phyloP scores from a whole-genome alignment of 1,140 invertebrate species.

The Aethina tumida region DNA sequence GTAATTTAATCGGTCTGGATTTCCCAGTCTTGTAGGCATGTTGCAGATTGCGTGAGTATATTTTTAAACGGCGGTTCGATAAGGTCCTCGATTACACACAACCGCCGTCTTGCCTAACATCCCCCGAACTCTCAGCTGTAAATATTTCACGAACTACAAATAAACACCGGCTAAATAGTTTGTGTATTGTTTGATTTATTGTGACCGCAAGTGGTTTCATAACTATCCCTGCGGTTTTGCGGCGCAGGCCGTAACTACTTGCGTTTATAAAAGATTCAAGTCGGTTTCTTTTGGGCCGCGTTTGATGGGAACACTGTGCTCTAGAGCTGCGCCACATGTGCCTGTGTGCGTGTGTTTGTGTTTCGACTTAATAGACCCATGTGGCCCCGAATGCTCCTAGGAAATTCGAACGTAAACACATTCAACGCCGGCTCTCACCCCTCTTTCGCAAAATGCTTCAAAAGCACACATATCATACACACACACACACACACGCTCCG shows the following conservation, averaged over 20 bases:
- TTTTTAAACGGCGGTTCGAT: no score
- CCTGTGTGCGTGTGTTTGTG: constrained; percentile 1
- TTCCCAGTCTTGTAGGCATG: no score
- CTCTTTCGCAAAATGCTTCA: constrained; percentile 4
- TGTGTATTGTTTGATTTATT: constrained; percentile 13
- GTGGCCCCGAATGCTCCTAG: constrained; percentile 2
- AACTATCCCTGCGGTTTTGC: constrained; percentile 11
- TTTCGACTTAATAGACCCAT: constrained; percentile 9
- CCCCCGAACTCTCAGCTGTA: no score
- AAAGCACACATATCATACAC: constrained; percentile 5
- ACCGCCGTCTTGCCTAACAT: no score
- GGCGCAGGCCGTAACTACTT: constrained; percentile 5
- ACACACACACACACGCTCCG: background rate
- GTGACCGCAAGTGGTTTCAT: constrained; percentile 9
- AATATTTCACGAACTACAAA: no score
- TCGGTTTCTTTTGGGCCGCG: constrained; percentile 5
- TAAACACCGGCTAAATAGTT: no score
- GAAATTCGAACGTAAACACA: no score
- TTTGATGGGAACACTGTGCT: background rate
- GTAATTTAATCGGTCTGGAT: no score
- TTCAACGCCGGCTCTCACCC: constrained; percentile 1
- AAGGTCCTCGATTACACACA: no score
- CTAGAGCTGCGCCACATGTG: constrained; percentile 1
- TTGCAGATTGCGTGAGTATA: no score
- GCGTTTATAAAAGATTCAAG: constrained; percentile 10